Percentiles rank a stretch among this genome's conserved stretches.
phyloP scores from a whole-genome alignment of 2,888 invertebrate species.

The Lymantria monacha region DNA sequence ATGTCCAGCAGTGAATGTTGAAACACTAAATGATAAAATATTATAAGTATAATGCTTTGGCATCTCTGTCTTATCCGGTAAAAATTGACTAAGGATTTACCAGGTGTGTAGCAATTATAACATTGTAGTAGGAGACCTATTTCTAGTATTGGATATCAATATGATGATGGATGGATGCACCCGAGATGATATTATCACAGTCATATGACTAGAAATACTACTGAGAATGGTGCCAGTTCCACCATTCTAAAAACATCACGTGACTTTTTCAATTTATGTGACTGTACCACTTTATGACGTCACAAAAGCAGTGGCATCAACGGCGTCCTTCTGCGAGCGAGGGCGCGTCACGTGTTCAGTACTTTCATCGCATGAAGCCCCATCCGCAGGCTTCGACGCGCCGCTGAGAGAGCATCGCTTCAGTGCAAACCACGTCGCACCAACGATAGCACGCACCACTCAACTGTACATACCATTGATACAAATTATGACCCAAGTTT shows the following conservation, averaged over 20 bases:
- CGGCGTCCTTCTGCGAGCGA: conserved; percentile 26
- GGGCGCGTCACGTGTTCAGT: conserved; percentile 22
- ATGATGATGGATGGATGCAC: no score
- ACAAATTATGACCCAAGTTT: conserved; percentile 7
- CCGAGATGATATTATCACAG: no score
- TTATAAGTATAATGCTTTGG: no score
- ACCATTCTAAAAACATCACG: no score
- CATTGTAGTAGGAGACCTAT: no score
- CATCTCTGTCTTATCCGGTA: no score
- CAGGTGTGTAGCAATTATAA: no score
- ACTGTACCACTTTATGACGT: neutral
- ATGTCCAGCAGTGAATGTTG: neutral
- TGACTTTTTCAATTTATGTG: neutral
- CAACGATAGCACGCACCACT: conserved; percentile 51
- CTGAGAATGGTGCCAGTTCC: neutral
- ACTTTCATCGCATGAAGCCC: conserved; percentile 43
- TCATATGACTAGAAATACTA: no score
- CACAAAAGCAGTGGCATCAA: conserved; percentile 8
- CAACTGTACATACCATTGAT: conserved; percentile 1
- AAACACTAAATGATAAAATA: neutral
- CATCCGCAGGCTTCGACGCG: conserved; percentile 56
- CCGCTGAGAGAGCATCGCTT: conserved; percentile 30
- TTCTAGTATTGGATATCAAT: no score
- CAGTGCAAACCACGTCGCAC: conserved; percentile 59
- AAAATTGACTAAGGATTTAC: no score